Evolutionary conservation across 2,888 invertebrate species (phyloP).

Genomic region (Endomychus coccineus): DNA sequence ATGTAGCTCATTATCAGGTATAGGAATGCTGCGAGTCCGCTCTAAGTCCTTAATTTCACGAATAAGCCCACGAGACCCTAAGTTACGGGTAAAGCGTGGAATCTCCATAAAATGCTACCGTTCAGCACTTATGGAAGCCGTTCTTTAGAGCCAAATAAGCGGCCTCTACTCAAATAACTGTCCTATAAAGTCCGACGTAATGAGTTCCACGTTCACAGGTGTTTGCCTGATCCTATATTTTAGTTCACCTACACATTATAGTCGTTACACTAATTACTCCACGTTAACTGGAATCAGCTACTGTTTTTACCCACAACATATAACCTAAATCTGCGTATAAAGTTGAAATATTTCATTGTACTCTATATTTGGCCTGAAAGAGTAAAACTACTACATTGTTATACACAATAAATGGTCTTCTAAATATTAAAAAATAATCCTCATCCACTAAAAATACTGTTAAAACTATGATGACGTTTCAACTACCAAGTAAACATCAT

Average conservation of each 20-base stretch:
- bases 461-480: no score
- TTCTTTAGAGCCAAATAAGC: slow-evolving; percentile 23
- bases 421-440: no score
- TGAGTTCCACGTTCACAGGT: slow-evolving; percentile 34
- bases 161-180: slow-evolving; percentile 29
- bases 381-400: no score
- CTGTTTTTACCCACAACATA: no score
- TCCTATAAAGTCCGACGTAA: slow-evolving; percentile 33
- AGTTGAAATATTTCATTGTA: no score
- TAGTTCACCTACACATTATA: slow-evolving; percentile 22
- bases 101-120: background rate
- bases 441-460: no score
- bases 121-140: slow-evolving; percentile 14
- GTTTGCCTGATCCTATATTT: slow-evolving; percentile 31
- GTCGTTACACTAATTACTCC: no score
- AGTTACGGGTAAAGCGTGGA: slow-evolving; percentile 14
- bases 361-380: no score
- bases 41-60: slow-evolving; percentile 22
- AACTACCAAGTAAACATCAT: no score
- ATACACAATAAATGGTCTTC: no score
- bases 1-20: slow-evolving; percentile 11
- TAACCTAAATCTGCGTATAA: no score
- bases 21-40: slow-evolving; percentile 14
- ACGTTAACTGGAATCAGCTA: no score
- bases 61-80: slow-evolving; percentile 13